Evolutionary conservation across 2,113 vertebrate genomes (phyloP), one percentile per base, ranked within the genome.

Genomic region (Syngnathus scovelli): DNA sequence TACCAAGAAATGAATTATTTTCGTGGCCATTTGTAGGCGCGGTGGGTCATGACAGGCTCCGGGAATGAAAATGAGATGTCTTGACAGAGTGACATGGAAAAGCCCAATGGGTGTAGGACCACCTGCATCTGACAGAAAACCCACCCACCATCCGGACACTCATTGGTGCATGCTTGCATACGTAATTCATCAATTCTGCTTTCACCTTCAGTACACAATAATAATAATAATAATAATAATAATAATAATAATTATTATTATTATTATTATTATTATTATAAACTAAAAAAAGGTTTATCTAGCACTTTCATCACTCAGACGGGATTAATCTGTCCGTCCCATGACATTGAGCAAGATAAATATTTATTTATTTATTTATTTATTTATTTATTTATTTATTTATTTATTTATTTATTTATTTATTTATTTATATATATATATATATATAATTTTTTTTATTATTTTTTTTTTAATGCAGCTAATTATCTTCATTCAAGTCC

Each of bases 1-100:
- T 0, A 86, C 77, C 56, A 61, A 72, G 51, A 90, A 89, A 44
- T 90, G 78, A 19, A 87, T 86, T 8, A 73, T 78, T 74, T 80
- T 89, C n/a, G 69, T 69, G 11, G 82, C 56, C 79, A 85, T 87
- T 69, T 44, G 52, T 1, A n/a, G 48, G 49, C 36, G 52, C 13
- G 67, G 62, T 51, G 52, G 60, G 65, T 10, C 54, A 5, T 2
- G 23, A 75, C 64, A 48, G 18, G 62, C 48, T 75, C 16, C 66
- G 58, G 2, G 18, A 27, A 66, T 18, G 10, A 39, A 37, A 72
- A 60, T 66, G 65, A 64, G 51, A 10, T 66, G 60, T 67, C 62
- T 77, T 64, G 52, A 78, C 67, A 23, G 27, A 33, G 6, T 51
- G 64, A 68, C 39, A 36, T 0, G 44, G 5, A 59, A 33, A 63